Base-by-base conservation (phyloP, 2,113 vertebrate species). In the Pogona vitticeps region DNA sequence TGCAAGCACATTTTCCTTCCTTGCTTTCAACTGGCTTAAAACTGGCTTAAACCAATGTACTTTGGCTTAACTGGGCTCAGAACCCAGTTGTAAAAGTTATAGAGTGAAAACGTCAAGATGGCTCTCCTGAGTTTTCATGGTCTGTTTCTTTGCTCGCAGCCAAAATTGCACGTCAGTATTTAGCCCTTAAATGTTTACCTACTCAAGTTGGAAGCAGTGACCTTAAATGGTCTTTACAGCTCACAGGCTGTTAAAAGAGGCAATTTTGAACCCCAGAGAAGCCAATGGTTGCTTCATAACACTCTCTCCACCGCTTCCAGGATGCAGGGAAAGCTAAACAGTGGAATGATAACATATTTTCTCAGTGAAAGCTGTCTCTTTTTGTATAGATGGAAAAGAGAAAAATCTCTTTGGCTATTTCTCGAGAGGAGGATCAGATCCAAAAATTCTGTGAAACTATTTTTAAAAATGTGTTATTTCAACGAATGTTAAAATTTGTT, bases 111-210 rank as follows among this genome's bases (percentile, higher is more conserved):
- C 88, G 93, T 94, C 86, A 93, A 93, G 76, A 33, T 63, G 88
- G 68, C 91, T 96, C 95, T 96, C 95, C 92, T 88, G 93, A 96
- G 94, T 94, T 94, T 96, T 97, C 95, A 96, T 94, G 96, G 95
- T 97, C 95, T 94, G 92, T 90, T 96, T 96, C 92, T 95, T 94
- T 81, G 91, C 94, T 96, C 82, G 90, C 88, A 96, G 94, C 91
- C 93, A 95, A 96, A 91, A 85, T 95, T 94, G 86, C 83, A 92
- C 91, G 92, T 91, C 96, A 94, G 90, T 96, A 96, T 96, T 96
- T 96, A 95, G 92, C 91, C 95, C 91, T 94, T 95, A 96, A 95
- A 95, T 94, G 91, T 97, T 97, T 96, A 94, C 93, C 84, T 94
- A 94, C 95, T 93, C 88, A 84, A 92, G 81, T 95, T 93, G 92